Evolutionary conservation across 2,888 invertebrate species (phyloP).

Genomic region (Sphaerophoria rueppellii): DNA sequence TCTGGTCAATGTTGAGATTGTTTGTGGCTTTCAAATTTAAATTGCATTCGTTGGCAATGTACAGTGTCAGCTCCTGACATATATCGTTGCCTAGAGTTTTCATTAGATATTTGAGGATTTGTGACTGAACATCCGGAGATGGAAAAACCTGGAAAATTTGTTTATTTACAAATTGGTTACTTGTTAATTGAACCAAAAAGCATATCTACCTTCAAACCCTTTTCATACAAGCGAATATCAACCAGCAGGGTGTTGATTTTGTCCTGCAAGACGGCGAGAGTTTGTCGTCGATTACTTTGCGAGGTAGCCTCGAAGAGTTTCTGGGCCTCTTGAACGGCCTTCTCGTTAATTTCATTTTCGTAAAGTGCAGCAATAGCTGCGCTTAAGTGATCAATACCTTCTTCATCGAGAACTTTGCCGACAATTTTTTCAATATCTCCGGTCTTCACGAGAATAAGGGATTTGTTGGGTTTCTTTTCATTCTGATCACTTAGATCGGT

Average conservation of each 20-base stretch:
- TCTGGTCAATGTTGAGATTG: constrained; percentile 85
- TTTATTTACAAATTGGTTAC: too few species aligned
- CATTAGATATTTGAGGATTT: constrained; percentile 91
- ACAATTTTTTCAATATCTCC: constrained; percentile 88
- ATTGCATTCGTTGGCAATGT: constrained; percentile 90
- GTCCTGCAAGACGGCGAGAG: constrained; percentile 91
- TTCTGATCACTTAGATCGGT: constrained; percentile 85
- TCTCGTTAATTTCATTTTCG: constrained; percentile 87
- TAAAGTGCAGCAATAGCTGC: constrained; percentile 87
- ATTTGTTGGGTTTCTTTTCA: constrained; percentile 27
- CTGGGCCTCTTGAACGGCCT: constrained; percentile 87
- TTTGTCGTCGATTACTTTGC: constrained; percentile 89
- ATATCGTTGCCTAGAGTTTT: constrained; percentile 93
- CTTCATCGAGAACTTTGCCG: constrained; percentile 85
- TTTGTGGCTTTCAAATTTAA: constrained; percentile 84
- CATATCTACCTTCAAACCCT: constrained; percentile 84
- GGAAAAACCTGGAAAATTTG: constrained; percentile 81
- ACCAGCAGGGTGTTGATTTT: constrained; percentile 89
- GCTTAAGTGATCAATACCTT: constrained; percentile 88
- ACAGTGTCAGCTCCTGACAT: constrained; percentile 89
- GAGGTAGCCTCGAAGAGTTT: constrained; percentile 89
- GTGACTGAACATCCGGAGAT: constrained; percentile 85
- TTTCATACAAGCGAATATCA: constrained; percentile 91
- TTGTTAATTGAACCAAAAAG: too few species aligned
- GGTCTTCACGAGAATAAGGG: constrained; percentile 86